A percentile compares a stretch with the other conserved stretches of the same genome.
phyloP scores from a whole-genome alignment of 2,797 vertebrate genomes.

The Halcyon smyrnensis region DNA sequence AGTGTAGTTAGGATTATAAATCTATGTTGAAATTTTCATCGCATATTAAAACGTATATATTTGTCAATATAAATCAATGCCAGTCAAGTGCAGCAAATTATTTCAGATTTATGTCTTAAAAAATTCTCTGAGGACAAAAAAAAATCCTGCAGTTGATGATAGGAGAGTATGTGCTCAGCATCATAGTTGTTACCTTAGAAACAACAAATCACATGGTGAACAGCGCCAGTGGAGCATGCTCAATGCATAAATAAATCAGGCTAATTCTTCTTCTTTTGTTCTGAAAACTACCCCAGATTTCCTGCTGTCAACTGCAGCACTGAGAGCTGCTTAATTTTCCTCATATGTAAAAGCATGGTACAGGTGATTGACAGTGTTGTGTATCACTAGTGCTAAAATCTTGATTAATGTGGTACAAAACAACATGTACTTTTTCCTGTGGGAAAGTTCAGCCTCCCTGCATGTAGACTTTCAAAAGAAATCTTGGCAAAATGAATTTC shows the following conservation, averaged over 20 bases:
- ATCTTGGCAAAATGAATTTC: constrained; percentile 64
- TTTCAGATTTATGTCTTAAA: neutral
- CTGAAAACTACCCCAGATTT: constrained; percentile 67
- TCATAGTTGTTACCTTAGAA: constrained; percentile 73
- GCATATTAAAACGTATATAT: neutral
- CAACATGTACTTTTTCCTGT: constrained; percentile 73
- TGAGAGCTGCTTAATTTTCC: constrained; percentile 71
- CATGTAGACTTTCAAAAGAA: constrained; percentile 48
- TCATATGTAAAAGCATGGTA: constrained; percentile 49
- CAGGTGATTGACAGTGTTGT: constrained; percentile 55
- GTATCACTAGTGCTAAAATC: constrained; percentile 44
- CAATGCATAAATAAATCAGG: constrained; percentile 78
- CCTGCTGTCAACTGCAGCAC: constrained; percentile 78
- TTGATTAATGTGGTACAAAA: constrained; percentile 68
- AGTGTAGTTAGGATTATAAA: neutral
- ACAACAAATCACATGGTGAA: constrained; percentile 65
- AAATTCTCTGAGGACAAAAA: neutral
- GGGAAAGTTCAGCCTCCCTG: constrained; percentile 79
- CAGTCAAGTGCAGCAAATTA: neutral
- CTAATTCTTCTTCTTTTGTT: constrained; percentile 79
- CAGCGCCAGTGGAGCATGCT: constrained; percentile 72
- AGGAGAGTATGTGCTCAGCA: constrained; percentile 51
- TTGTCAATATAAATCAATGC: neutral
- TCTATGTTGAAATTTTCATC: too few relatives aligned
- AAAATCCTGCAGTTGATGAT: neutral